Evolutionary conservation across 2,888 invertebrate species (phyloP).

Genomic region (Rhorus exstirpatorius): DNA sequence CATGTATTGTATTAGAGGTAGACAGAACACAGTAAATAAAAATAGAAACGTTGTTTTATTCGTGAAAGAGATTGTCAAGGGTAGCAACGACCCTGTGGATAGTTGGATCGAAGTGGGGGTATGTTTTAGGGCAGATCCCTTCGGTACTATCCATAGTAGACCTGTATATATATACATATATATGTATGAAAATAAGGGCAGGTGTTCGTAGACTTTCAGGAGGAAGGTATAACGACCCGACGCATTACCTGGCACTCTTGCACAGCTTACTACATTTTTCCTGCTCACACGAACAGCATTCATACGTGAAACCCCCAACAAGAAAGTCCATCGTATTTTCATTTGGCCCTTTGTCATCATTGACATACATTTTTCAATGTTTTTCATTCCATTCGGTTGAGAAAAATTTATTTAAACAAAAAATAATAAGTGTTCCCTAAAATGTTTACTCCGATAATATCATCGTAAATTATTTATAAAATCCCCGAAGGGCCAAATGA

Average conservation of each 20-base stretch:
- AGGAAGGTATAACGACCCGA: slow-evolving; percentile 54
- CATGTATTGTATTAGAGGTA: too few species aligned
- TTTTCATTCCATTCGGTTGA: not conserved
- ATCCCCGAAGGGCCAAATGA: not conserved
- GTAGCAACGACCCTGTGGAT: slow-evolving; percentile 23
- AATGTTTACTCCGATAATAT: not conserved
- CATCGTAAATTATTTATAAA: not conserved
- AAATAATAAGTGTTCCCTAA: not conserved
- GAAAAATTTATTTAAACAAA: not conserved
- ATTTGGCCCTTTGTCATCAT: not conserved
- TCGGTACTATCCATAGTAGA: too few species aligned
- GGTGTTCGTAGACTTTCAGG: slow-evolving; percentile 53
- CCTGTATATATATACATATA: not conserved
- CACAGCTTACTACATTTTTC: slow-evolving; percentile 17
- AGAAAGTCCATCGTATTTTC: slow-evolving; percentile 19
- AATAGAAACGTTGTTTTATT: not conserved
- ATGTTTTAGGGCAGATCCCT: slow-evolving; percentile 52
- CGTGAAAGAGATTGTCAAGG: slow-evolving; percentile 6
- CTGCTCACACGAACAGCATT: slow-evolving; percentile 24
- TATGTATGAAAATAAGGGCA: slow-evolving; percentile 41
- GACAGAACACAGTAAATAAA: not conserved
- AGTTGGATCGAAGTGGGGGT: slow-evolving; percentile 2
- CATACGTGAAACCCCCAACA: slow-evolving; percentile 29
- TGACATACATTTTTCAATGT: not conserved
- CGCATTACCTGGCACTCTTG: slow-evolving; percentile 52